A percentile compares a stretch with the other conserved stretches of the same genome.
Conservation (phyloP, 1,140 invertebrate genomes). For the Neomicropteryx cornuta region DNA sequence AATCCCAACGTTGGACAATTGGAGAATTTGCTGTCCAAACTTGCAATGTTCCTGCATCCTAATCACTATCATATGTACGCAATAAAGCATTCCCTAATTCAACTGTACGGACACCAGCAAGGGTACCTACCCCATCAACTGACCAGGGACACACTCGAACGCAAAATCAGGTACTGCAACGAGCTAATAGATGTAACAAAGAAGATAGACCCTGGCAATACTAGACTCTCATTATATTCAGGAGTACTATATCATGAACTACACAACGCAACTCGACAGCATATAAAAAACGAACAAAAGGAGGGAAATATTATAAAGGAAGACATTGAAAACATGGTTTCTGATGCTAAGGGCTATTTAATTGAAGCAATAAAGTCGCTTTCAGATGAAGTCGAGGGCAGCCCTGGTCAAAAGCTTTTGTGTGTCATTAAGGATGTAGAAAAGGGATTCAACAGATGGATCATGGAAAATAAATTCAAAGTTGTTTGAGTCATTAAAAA, state of each 20-base stretch:
- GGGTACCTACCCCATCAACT: slow-evolving; percentile 43
- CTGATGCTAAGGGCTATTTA: slow-evolving; percentile 25
- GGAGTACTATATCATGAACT: slow-evolving; percentile 62
- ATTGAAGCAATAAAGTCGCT: slow-evolving; percentile 22
- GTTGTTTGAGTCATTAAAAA: slow-evolving; percentile 4
- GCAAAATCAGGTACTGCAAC: slow-evolving; percentile 54
- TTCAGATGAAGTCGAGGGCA: slow-evolving; percentile 33
- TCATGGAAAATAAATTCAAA: slow-evolving; percentile 8
- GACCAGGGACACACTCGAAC: slow-evolving; percentile 44
- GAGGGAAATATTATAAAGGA: slow-evolving; percentile 22
- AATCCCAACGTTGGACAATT: slow-evolving; percentile 45
- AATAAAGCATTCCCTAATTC: slow-evolving; percentile 67
- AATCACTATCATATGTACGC: slow-evolving; percentile 73
- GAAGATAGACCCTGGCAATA: slow-evolving; percentile 56
- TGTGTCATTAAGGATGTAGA: slow-evolving; percentile 28
- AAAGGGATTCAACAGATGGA: slow-evolving; percentile 20
- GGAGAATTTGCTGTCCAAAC: slow-evolving; percentile 48
- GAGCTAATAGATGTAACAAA: slow-evolving; percentile 51
- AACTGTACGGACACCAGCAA: slow-evolving; percentile 57
- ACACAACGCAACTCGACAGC: slow-evolving; percentile 42
- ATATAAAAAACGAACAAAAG: slow-evolving; percentile 35
- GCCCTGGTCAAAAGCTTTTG: slow-evolving; percentile 27
- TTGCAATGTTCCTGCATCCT: slow-evolving; percentile 58
- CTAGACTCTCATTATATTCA: slow-evolving; percentile 56
- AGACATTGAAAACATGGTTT: slow-evolving; percentile 22